Percentiles rank a stretch among this genome's conserved stretches.
These are phyloP conservation scores for Diadema setosum DNA, from an alignment of 35 echinoderm and acorn worm genomes.

Conservation along the genomic window DNA sequence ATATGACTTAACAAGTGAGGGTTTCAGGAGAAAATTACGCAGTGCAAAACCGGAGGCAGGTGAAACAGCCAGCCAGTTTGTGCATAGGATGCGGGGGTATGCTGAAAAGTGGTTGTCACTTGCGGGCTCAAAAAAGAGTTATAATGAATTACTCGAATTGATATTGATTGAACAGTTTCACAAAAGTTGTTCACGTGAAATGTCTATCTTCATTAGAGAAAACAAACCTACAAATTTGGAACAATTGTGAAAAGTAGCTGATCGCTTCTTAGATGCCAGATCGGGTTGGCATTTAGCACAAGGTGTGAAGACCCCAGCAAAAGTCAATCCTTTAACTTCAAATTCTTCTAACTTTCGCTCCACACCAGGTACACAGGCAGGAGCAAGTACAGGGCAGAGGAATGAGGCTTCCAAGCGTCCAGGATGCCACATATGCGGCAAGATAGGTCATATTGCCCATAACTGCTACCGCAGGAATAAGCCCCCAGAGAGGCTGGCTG, in stretches of 20 bases:
- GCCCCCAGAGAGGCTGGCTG: too few relatives aligned
- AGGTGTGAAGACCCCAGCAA: not conserved
- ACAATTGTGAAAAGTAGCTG: slow-evolving; percentile 38
- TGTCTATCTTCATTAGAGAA: slow-evolving; percentile 48
- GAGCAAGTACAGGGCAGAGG: not conserved
- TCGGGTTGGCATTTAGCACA: not conserved
- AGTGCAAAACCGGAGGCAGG: not conserved
- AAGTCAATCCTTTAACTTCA: not conserved
- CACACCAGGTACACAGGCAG: not conserved
- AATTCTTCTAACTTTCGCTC: too few relatives aligned
- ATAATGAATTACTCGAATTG: slow-evolving; percentile 32
- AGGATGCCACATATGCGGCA: slow-evolving; percentile 39
- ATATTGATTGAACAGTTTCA: slow-evolving; percentile 59
- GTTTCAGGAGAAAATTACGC: slow-evolving; percentile 49
- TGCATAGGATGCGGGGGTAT: slow-evolving; percentile 29
- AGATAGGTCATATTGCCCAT: not conserved
- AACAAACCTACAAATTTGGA: slow-evolving; percentile 1
- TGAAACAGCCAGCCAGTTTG: slow-evolving; percentile 47
- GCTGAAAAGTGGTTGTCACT: slow-evolving; percentile 31
- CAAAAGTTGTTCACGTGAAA: not conserved
- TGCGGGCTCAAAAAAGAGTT: not conserved
- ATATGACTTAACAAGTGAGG: slow-evolving; percentile 41
- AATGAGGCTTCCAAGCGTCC: not conserved
- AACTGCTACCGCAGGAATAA: not conserved
- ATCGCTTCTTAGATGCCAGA: slow-evolving; percentile 25